Conservation (phyloP, 1,140 invertebrate species). For the Parasteatoda tepidariorum region DNA sequence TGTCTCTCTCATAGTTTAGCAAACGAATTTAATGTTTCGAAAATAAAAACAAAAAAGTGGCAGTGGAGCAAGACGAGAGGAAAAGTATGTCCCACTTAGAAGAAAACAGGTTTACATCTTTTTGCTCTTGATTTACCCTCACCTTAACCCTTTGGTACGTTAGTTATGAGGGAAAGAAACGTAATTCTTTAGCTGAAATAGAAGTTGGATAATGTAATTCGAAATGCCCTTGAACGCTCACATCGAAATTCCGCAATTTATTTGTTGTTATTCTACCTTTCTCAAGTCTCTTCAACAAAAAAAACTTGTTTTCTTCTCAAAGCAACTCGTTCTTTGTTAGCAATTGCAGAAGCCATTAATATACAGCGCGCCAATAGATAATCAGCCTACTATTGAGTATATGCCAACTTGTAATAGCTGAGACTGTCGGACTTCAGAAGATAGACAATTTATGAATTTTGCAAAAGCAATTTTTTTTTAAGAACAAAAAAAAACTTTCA, state of each 20-base stretch:
- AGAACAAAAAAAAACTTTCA: too few relatives aligned
- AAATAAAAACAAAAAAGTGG: not conserved
- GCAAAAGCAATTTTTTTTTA: too few relatives aligned
- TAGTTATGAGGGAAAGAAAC: not conserved
- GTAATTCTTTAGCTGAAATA: not conserved
- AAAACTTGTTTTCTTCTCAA: constrained; percentile 4
- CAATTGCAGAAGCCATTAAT: not conserved
- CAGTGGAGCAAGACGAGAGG: not conserved
- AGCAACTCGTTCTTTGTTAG: not conserved
- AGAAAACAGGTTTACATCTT: constrained; percentile 10
- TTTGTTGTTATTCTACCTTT: not conserved
- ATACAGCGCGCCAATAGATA: not conserved
- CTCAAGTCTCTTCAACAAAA: not conserved
- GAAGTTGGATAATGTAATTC: constrained; percentile 1
- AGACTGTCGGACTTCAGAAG: too few relatives aligned
- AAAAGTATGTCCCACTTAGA: constrained; percentile 8
- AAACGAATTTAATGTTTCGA: not conserved
- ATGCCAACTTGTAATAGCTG: too few relatives aligned
- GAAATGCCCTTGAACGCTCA: constrained; percentile 23
- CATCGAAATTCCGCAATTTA: not conserved
- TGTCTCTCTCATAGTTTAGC: not conserved
- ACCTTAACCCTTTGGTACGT: constrained; percentile 26
- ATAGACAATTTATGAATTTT: too few relatives aligned
- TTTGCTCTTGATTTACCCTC: constrained; percentile 5
- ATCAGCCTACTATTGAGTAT: too few relatives aligned